These are phyloP conservation scores for Aradophagus sp. DNA, from an alignment of 1,140 invertebrate species.

Conservation along the genomic window DNA sequence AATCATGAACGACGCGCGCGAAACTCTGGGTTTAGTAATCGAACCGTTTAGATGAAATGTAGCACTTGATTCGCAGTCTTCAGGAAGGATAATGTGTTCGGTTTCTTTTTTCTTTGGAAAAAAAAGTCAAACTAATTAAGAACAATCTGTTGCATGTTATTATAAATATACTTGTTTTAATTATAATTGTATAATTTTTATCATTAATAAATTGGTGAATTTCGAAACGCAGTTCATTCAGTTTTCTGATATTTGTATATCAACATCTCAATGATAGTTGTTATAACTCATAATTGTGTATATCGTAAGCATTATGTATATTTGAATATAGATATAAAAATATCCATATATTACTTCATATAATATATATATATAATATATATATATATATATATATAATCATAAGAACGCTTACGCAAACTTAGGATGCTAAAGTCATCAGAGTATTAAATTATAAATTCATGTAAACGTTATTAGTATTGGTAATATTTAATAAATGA, in stretches of 20 bases:
- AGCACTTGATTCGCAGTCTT: conserved; percentile 22
- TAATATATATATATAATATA: conserved; percentile 10
- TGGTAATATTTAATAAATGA: conserved; percentile 49
- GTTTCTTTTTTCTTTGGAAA: no score
- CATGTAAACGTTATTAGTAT: conserved; percentile 60
- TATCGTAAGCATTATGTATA: conserved; percentile 32
- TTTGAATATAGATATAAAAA: conserved; percentile 39
- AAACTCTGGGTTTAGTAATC: conserved; percentile 1
- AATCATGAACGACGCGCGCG: conserved; percentile 7
- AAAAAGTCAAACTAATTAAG: conserved; percentile 42
- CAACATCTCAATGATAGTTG: conserved; percentile 45
- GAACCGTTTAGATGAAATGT: no score
- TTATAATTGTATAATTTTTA: no score
- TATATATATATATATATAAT: conserved; percentile 50
- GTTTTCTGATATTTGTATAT: conserved; percentile 34
- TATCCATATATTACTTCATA: conserved; percentile 35
- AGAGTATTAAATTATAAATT: conserved; percentile 67
- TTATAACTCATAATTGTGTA: conserved; percentile 45
- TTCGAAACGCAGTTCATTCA: conserved; percentile 46
- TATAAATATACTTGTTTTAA: no score
- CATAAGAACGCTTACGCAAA: conserved; percentile 55
- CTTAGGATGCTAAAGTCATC: conserved; percentile 57
- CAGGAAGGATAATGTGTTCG: conserved; percentile 34
- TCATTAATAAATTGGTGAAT: conserved; percentile 42
- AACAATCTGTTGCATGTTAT: no score